These are phyloP conservation scores for Drosophila funebris DNA, from an alignment of 1,140 invertebrate genomes.

Conservation along the genomic window DNA sequence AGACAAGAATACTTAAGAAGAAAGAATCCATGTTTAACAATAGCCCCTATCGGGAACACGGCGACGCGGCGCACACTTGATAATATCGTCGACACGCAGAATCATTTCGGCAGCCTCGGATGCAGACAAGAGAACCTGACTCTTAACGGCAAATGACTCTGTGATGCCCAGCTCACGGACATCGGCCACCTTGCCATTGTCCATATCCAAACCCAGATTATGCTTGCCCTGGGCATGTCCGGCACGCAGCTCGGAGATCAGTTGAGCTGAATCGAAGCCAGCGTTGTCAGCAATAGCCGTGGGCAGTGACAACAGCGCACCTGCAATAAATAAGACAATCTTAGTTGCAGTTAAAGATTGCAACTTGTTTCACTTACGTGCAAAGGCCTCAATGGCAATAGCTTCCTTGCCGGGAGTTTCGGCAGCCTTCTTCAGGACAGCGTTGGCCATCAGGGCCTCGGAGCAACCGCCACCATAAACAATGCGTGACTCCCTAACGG, in stretches of 20 bases:
- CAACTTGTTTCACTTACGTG: conserved; percentile 82
- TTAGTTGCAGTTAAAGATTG: background rate
- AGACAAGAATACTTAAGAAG: conserved; percentile 71
- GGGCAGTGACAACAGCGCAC: conserved; percentile 94
- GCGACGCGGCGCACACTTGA: conserved; percentile 96
- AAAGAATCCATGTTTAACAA: conserved; percentile 87
- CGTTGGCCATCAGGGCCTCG: conserved; percentile 98
- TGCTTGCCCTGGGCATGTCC: conserved; percentile 91
- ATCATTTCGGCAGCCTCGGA: conserved; percentile 99
- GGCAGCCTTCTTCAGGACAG: conserved; percentile 92
- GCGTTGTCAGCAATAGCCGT: conserved; percentile 99
- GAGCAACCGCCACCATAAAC: conserved; percentile 97
- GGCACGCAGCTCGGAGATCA: conserved; percentile 95
- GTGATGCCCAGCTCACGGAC: conserved; percentile 96
- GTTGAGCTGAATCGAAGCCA: conserved; percentile 98
- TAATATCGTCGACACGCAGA: conserved; percentile 98
- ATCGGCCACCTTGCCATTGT: conserved; percentile 91
- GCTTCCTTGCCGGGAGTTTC: conserved; percentile 98
- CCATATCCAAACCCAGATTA: conserved; percentile 96
- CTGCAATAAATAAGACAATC: conserved; percentile 51
- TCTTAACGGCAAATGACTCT: conserved; percentile 98
- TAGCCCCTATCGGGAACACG: conserved; percentile 94
- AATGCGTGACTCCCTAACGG: conserved; percentile 95
- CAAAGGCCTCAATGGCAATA: conserved; percentile 98
- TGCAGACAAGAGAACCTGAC: conserved; percentile 97